phyloP scores from a whole-genome alignment of 1,140 invertebrate genomes.

The Papilio aristodemus region DNA sequence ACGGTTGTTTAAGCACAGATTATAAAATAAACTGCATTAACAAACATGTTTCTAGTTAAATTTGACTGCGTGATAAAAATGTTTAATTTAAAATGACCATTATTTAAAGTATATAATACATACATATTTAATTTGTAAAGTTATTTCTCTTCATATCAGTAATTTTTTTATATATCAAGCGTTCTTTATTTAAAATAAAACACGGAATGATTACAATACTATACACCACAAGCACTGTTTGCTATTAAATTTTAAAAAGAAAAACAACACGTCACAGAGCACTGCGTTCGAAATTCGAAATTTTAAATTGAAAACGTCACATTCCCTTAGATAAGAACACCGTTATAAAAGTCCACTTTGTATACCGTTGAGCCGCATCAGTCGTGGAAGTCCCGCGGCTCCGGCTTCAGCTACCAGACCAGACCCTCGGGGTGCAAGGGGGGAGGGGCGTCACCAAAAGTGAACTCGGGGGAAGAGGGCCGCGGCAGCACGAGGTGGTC shows the following conservation, averaged over 20 bases:
- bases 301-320: slow-evolving; percentile 38
- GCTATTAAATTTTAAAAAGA: slow-evolving; percentile 15
- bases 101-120: background rate
- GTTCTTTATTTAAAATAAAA: background rate
- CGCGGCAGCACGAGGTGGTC: slow-evolving; percentile 75
- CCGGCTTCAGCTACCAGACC: slow-evolving; percentile 81
- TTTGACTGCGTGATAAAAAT: background rate
- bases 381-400: slow-evolving; percentile 81
- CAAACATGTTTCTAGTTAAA: background rate
- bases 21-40: slow-evolving; percentile 15
- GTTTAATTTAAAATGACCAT: background rate
- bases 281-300: slow-evolving; percentile 32
- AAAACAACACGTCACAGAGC: slow-evolving; percentile 21
- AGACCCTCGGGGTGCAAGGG: slow-evolving; percentile 77
- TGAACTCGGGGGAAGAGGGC: slow-evolving; percentile 75
- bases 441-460: slow-evolving; percentile 75
- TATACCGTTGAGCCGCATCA: slow-evolving; percentile 78
- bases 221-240: background rate
- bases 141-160: background rate
- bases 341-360: slow-evolving; percentile 64
- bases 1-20: slow-evolving; percentile 40
- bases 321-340: slow-evolving; percentile 40
- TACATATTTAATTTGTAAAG: background rate
- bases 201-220: slow-evolving; percentile 26
- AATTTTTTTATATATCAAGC: background rate